Base-by-base conservation (phyloP, 2,113 vertebrate genomes). In the Siniperca knerii region DNA sequence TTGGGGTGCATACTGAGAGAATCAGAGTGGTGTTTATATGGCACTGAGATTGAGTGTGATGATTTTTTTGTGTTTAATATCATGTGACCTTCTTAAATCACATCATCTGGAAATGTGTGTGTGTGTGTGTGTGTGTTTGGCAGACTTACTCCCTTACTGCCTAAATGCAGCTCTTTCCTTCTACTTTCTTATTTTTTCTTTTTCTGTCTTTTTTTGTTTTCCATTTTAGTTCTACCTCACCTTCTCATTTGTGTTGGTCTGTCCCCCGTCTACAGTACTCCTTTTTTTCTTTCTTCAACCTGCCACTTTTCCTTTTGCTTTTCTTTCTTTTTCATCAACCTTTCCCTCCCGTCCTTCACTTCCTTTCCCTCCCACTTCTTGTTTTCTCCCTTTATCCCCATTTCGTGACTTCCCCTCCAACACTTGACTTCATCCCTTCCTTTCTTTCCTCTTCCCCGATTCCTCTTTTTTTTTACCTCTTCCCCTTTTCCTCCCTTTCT, bases 1-100 rank as follows among this genome's bases (percentile, higher is more conserved):
- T 91, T 81, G 75, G 89, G 85, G 67, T 77, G 44, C 68, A 33
- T 23, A n/a, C 35, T 81, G 73, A 79, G 40, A 66, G 57, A 69
- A 64, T 87, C 55, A 74, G 2, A 44, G 52, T 50, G 70, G 55
- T 55, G 67, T 87, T 82, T 82, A 87, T 77, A 50, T 79, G 76
- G 71, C 29, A 69, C 58, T 66, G 60, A 68, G 82, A 81, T 54
- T 80, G 67, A 79, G 79, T 55, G 64, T 78, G 77, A 72, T 64
- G 29, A 75, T 48, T 25, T 82, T 57, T 65, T 65, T 58, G 57
- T 66, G 23, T 81, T 65, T 69, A 86, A 65, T 44, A 61, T 60
- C 44, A 35, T 75, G 74, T 79, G 67, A 77, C 76, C 67, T 79
- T 79, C 35, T 81, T 29, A 73, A 74, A 78, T 81, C 61, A 62